These are phyloP conservation scores for Drosophila hamatofila DNA, from an alignment of 2,888 invertebrate species.

Conservation along the genomic window DNA sequence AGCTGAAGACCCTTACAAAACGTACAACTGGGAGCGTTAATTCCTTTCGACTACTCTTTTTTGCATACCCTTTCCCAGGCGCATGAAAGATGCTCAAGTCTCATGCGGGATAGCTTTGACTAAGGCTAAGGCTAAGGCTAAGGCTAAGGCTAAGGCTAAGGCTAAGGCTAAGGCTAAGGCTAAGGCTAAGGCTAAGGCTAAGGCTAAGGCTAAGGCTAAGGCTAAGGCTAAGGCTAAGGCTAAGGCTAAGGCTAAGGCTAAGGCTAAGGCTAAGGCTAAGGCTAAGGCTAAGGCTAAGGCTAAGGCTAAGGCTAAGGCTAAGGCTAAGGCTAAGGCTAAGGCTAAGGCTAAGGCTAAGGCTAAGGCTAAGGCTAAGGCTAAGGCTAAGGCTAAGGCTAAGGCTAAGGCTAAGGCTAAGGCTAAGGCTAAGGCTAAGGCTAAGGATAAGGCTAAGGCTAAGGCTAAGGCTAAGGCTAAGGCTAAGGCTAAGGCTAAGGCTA, in stretches of 20 bases:
- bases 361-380: neutral
- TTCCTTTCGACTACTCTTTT: constrained; percentile 45
- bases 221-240: constrained; percentile 1
- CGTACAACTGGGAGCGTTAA: constrained; percentile 71
- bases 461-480: too few species aligned
- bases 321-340: constrained; percentile 1
- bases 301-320: constrained; percentile 1
- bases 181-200: neutral
- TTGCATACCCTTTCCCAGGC: neutral
- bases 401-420: too few species aligned
- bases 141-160: constrained; percentile 2
- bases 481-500: too few species aligned
- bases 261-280: constrained; percentile 1
- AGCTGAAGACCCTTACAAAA: constrained; percentile 49
- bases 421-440: too few species aligned
- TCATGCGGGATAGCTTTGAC: neutral
- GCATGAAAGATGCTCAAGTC: neutral
- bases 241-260: constrained; percentile 1
- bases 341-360: neutral
- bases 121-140: neutral
- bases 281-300: constrained; percentile 1
- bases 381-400: too few species aligned
- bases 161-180: constrained; percentile 2
- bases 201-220: neutral
- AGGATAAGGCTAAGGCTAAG: too few species aligned